Evolutionary conservation across 37 sponge, comb jelly and placozoan genomes (phyloP).

Genomic region (Axinella damicornis): DNA sequence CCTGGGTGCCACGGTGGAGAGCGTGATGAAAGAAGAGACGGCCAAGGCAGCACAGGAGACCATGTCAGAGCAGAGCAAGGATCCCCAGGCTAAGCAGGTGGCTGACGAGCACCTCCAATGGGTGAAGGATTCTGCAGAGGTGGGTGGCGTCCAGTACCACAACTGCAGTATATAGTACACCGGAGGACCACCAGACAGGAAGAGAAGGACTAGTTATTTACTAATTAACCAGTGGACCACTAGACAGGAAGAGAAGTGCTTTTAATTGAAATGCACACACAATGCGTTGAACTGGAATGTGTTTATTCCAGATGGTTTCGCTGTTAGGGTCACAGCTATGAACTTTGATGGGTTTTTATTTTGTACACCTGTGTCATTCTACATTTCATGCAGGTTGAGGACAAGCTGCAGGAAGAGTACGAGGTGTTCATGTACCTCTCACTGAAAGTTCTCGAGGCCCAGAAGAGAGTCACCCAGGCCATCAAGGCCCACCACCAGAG

Average conservation of each 20-base stretch:
- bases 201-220: no score
- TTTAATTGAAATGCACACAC: no score
- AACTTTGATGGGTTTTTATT: no score
- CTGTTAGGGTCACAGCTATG: no score
- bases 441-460: background rate
- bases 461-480: background rate
- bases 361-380: no score
- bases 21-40: slow-evolving; percentile 7
- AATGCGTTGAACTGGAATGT: no score
- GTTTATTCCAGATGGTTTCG: no score
- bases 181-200: no score
- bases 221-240: no score
- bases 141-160: no score
- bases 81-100: background rate
- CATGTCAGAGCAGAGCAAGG: background rate
- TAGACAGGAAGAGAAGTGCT: no score
- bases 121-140: slow-evolving; percentile 23
- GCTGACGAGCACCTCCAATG: slow-evolving; percentile 10
- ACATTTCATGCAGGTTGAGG: background rate
- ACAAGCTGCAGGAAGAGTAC: slow-evolving; percentile 1
- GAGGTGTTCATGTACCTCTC: background rate
- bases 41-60: slow-evolving; percentile 10
- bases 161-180: no score
- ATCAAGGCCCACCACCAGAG: background rate
- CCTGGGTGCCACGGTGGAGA: background rate